Evolutionary conservation across 2,113 vertebrate species (phyloP), one percentile per base, ranked within the genome.

Genomic region (Sakesphorus luctuosus): DNA sequence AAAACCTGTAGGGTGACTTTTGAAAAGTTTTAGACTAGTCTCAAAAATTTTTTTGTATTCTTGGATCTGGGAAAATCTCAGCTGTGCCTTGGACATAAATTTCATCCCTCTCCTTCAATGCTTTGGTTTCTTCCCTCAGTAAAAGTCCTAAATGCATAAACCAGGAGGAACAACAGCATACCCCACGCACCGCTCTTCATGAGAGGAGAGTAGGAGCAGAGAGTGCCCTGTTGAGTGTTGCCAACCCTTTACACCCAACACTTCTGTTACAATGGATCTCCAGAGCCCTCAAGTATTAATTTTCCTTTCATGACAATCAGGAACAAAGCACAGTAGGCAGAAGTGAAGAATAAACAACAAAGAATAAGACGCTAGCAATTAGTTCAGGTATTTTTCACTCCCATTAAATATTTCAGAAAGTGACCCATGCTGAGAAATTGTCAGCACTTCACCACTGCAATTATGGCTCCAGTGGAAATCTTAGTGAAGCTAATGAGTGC

Each of bases 341-440:
- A 89, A 84, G 26, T 1, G 12, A 92, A 87, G 53, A 66, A 55
- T 92, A 94, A 83, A 56, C 85, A 93, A 74, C 50, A 74, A 90
- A 92, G 90, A 94, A 52, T 80, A 81, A 89, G 79, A 94, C 86
- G 78, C 73, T 84, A 89, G 59, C 89, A 94, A 96, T 93, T 95
- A 96, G 76, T 67, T 71, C 61, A 68, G 68, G 73, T 89, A 92
- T 95, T 92, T 93, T 93, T 93, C 91, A 90, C 68, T 93, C 11
- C 65, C 76, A 63, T 68, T 90, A 90, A 93, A 89, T 61, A 84
- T 74, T 89, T 95, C 5, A 11, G 93, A 91, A 96, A 91, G 89
- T 95, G 89, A 93, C 87, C 93, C 93, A 84, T 36, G 91, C 89
- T 96, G 93, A 91, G 94, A 91, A 95, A 87, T 78, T 95, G 91